phyloP scores from a whole-genome alignment of 35 echinoderm and acorn worm species.

The Lytechinus variegatus region DNA sequence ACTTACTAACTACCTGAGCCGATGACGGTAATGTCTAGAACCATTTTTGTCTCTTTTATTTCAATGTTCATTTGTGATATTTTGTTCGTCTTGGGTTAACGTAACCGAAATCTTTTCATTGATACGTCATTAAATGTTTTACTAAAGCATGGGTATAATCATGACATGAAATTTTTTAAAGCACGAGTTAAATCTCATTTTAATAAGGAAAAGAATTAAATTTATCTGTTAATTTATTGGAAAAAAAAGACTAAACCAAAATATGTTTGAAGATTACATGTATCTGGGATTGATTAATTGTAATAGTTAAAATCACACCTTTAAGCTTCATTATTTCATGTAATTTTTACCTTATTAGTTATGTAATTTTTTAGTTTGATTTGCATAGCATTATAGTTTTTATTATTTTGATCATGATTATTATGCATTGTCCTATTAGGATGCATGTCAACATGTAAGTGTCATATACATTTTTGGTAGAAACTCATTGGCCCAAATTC shows the following conservation, averaged over 20 bases:
- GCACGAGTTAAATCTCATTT: too few species aligned
- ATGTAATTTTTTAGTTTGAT: not conserved
- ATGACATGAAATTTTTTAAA: not conserved
- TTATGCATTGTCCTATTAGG: not conserved
- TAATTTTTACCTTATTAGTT: not conserved
- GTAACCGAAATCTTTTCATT: not conserved
- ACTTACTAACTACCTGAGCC: constrained; percentile 54
- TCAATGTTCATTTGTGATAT: not conserved
- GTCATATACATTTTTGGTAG: not conserved
- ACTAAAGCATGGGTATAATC: not conserved
- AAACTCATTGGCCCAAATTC: too few species aligned
- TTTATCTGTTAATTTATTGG: too few species aligned
- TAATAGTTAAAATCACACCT: not conserved
- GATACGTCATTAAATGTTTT: not conserved
- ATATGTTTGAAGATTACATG: not conserved
- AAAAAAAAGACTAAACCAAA: not conserved
- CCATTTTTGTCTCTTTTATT: not conserved
- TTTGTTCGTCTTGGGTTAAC: not conserved
- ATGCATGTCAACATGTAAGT: not conserved
- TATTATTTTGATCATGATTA: not conserved
- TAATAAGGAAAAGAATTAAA: too few species aligned
- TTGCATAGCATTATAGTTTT: not conserved
- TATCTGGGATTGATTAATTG: not conserved
- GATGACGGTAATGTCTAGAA: not conserved
- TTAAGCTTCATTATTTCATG: not conserved